These are phyloP conservation scores for Chrosomus eos DNA, from an alignment of 2,797 vertebrate species.

Conservation along the genomic window DNA sequence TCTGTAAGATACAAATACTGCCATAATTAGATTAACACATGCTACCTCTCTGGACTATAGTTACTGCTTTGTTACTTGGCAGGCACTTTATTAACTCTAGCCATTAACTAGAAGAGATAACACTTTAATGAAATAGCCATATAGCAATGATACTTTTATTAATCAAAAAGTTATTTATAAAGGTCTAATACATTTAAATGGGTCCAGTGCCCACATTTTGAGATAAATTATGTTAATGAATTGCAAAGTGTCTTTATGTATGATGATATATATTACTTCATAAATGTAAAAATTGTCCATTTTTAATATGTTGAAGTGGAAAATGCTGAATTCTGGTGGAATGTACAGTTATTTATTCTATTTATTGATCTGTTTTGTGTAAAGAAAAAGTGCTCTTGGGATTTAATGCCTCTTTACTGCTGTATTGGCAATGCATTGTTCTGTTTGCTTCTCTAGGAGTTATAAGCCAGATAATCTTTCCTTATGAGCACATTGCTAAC, in stretches of 20 bases:
- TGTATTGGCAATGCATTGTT: conserved; percentile 42
- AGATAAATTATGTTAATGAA: not conserved
- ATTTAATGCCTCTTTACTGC: conserved; percentile 1
- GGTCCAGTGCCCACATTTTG: not conserved
- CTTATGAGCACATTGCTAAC: conserved; percentile 64
- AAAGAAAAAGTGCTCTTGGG: not conserved
- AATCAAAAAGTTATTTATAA: conserved; percentile 21
- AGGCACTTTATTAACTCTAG: conserved; percentile 38
- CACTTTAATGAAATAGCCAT: conserved; percentile 27
- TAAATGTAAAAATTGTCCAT: not conserved
- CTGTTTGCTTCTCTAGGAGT: conserved; percentile 38
- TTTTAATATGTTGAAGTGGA: not conserved
- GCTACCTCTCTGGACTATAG: conserved; percentile 46
- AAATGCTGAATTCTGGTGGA: not conserved
- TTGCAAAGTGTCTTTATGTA: conserved; percentile 5
- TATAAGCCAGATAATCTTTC: conserved; percentile 58
- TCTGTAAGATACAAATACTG: conserved; percentile 33
- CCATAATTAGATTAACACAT: conserved; percentile 45
- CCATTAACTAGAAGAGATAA: conserved; percentile 13
- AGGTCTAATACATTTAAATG: not conserved
- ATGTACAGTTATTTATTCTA: conserved; percentile 21
- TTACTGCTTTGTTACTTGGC: conserved; percentile 27
- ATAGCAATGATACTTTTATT: conserved; percentile 13
- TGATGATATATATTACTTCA: not conserved
- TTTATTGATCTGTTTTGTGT: conserved; percentile 12